phyloP scores from a whole-genome alignment of 1,140 invertebrate genomes.

The Atta cephalotes region DNA sequence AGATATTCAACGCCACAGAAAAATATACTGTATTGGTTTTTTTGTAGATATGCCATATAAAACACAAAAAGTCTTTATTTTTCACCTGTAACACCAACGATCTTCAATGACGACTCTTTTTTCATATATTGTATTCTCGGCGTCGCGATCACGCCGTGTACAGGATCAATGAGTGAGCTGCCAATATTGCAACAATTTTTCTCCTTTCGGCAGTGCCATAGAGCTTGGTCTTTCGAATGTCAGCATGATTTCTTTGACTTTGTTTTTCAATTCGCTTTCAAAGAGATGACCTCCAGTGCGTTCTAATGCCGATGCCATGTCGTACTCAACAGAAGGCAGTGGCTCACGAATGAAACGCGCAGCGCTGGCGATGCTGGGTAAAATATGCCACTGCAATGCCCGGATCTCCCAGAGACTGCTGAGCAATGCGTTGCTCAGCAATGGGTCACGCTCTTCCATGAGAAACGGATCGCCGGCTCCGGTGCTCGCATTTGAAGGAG shows the following conservation, averaged over 20 bases:
- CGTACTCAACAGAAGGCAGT: constrained; percentile 90
- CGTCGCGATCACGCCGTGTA: neutral
- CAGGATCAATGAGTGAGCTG: constrained; percentile 80
- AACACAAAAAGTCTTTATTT: constrained; percentile 28
- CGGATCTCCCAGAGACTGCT: constrained; percentile 97
- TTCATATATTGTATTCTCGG: constrained; percentile 40
- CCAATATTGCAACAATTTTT: constrained; percentile 87
- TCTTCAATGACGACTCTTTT: neutral
- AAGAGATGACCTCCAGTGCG: constrained; percentile 88
- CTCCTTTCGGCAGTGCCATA: constrained; percentile 84
- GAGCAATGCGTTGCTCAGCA: constrained; percentile 92
- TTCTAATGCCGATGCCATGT: constrained; percentile 89
- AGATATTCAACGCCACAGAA: constrained; percentile 13
- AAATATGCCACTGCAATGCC: constrained; percentile 91
- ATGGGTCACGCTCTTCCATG: constrained; percentile 92
- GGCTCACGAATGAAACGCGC: constrained; percentile 90
- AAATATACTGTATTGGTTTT: neutral
- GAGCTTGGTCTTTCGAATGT: constrained; percentile 88
- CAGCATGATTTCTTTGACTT: constrained; percentile 88
- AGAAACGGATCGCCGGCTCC: constrained; percentile 92
- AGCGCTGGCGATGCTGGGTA: constrained; percentile 90
- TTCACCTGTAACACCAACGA: neutral
- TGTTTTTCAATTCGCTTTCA: constrained; percentile 88
- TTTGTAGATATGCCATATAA: constrained; percentile 32
- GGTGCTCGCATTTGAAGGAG: constrained; percentile 64